A percentile compares a stretch with the other conserved stretches of the same genome.
These are phyloP conservation scores for Eutrigla gurnardus DNA, from an alignment of 2,797 vertebrate species.

Conservation along the genomic window DNA sequence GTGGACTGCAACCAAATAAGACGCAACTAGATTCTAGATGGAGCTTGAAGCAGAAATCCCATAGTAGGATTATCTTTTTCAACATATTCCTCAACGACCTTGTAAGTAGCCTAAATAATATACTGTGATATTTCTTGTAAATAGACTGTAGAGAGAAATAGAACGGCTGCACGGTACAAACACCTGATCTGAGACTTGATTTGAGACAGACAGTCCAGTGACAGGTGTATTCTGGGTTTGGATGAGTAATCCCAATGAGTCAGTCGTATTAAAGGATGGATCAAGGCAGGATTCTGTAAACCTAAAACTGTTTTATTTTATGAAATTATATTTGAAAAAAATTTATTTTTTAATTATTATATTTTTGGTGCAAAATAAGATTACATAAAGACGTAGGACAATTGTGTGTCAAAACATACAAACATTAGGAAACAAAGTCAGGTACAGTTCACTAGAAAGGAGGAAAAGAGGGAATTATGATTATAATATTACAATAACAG, in stretches of 20 bases:
- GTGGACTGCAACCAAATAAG: conserved; percentile 3
- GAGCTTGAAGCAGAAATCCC: neutral
- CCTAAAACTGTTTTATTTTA: neutral
- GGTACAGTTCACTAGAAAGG: no score
- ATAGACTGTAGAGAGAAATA: neutral
- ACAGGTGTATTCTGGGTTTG: neutral
- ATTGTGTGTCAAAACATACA: no score
- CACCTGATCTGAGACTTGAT: neutral
- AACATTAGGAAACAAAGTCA: no score
- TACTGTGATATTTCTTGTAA: neutral
- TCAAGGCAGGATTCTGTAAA: neutral
- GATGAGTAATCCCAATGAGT: neutral
- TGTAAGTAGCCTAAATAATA: conserved; percentile 36
- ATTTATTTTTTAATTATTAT: no score
- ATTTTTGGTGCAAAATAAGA: no score
- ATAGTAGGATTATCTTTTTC: neutral
- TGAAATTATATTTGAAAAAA: no score
- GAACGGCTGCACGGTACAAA: neutral
- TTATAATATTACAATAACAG: no score
- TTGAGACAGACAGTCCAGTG: neutral
- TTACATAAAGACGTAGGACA: no score
- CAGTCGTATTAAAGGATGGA: neutral
- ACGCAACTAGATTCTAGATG: conserved; percentile 1
- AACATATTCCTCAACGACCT: neutral
- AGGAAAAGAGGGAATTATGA: no score